Percentiles rank a stretch among this genome's conserved stretches.
These are phyloP conservation scores for Eristalinus aeneus DNA, from an alignment of 2,888 invertebrate species.

Conservation along the genomic window DNA sequence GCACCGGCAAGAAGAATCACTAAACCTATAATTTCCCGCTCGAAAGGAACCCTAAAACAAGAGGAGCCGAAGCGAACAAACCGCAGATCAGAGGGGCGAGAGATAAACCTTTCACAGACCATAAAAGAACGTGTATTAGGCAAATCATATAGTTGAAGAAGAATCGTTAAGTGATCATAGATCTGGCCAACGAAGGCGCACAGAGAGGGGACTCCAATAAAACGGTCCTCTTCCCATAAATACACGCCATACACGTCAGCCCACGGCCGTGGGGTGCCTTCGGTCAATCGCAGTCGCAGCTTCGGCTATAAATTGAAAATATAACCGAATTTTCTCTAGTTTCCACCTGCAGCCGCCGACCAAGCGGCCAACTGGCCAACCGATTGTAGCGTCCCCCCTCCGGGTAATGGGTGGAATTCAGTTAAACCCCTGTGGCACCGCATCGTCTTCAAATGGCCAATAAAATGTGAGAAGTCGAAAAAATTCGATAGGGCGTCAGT, in stretches of 20 bases:
- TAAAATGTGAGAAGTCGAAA: constrained; percentile 29
- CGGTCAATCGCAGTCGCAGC: background rate
- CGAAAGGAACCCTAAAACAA: constrained; percentile 13
- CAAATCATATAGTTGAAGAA: constrained; percentile 59
- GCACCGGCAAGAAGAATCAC: constrained; percentile 41
- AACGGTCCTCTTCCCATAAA: constrained; percentile 23
- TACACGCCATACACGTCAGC: background rate
- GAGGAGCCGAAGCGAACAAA: constrained; percentile 1
- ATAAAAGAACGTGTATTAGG: constrained; percentile 59
- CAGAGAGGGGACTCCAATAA: constrained; percentile 27
- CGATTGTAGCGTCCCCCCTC: constrained; percentile 19
- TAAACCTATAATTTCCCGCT: constrained; percentile 50
- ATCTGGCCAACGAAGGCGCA: constrained; percentile 13
- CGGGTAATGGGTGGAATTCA: constrained; percentile 35
- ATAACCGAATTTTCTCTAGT: constrained; percentile 33
- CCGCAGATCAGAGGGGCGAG: constrained; percentile 6
- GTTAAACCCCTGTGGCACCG: constrained; percentile 24
- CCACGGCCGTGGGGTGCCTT: constrained; percentile 39
- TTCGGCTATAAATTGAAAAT: constrained; percentile 31
- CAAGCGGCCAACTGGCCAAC: background rate
- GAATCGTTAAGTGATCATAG: constrained; percentile 60
- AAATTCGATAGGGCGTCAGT: background rate
- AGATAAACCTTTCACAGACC: constrained; percentile 66
- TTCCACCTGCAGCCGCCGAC: constrained; percentile 50
- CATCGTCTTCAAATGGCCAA: constrained; percentile 43